phyloP scores from a whole-genome alignment of 2,113 vertebrate genomes.

The Zosterops hypoxanthus region DNA sequence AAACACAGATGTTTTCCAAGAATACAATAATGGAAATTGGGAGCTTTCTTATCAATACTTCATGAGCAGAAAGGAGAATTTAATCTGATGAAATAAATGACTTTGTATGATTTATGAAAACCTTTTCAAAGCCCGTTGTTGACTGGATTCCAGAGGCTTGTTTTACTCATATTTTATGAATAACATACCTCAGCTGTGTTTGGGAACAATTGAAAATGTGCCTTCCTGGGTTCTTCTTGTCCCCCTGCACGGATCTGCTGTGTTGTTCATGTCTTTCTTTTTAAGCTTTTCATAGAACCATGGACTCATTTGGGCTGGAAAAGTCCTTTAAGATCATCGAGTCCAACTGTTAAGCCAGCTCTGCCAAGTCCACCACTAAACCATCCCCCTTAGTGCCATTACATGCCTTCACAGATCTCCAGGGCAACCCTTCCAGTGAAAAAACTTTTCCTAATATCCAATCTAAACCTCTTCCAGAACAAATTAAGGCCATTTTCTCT shows the following conservation, averaged over 20 bases:
- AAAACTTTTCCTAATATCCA: background rate
- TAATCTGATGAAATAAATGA: background rate
- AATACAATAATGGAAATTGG: background rate
- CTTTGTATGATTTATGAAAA: background rate
- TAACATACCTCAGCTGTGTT: accelerated
- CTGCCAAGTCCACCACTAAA: background rate
- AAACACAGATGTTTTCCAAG: background rate
- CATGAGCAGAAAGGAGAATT: background rate
- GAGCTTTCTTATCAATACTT: background rate
- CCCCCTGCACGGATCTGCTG: background rate
- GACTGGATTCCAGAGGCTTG: background rate
- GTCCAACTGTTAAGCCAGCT: background rate
- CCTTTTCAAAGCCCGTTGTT: background rate
- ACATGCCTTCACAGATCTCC: accelerated
- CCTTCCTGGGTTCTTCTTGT: background rate
- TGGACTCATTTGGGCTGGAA: background rate
- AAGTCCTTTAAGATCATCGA: background rate
- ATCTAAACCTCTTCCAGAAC: background rate
- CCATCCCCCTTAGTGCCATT: too few species aligned
- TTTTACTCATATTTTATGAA: background rate
- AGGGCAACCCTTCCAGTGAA: background rate
- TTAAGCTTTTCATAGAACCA: background rate
- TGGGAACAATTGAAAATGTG: background rate
- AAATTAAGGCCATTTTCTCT: background rate
- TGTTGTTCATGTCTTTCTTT: background rate